A percentile compares a stretch with the other conserved stretches of the same genome.
Conservation (phyloP, 2,113 vertebrate genomes). For the Triplophysa siluroides region DNA sequence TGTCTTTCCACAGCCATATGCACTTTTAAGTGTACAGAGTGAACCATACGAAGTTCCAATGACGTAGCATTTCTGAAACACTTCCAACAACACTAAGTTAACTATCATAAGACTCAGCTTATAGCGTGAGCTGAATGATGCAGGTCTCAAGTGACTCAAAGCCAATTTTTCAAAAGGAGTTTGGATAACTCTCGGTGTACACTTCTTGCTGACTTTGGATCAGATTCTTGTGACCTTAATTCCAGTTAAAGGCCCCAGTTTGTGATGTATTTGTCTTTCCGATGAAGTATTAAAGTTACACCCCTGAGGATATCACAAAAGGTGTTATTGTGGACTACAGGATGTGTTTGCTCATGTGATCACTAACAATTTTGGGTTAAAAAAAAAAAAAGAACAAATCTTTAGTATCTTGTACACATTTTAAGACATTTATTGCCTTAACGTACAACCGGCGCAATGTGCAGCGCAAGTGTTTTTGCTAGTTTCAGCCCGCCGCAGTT, state of each 20-base stretch:
- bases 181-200: neutral
- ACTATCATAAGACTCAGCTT: slow-evolving; percentile 25
- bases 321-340: slow-evolving; percentile 28
- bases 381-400: slow-evolving; percentile 24
- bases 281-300: slow-evolving; percentile 32
- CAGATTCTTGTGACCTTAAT: slow-evolving; percentile 16
- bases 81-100: slow-evolving; percentile 14
- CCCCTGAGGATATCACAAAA: slow-evolving; percentile 31
- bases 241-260: slow-evolving; percentile 6
- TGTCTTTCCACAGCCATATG: slow-evolving; percentile 10
- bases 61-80: slow-evolving; percentile 5
- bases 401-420: slow-evolving; percentile 16
- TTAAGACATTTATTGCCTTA: too few species aligned
- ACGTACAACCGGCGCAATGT: too few species aligned
- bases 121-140: slow-evolving; percentile 16
- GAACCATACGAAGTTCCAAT: neutral
- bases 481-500: too few species aligned
- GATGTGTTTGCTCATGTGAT: slow-evolving; percentile 27
- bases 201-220: slow-evolving; percentile 18
- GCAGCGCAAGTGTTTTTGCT: too few species aligned
- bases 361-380: neutral
- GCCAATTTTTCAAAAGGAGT: neutral
- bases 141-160: slow-evolving; percentile 19
- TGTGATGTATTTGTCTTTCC: slow-evolving; percentile 38
- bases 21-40: neutral